Evolutionary conservation across 2,113 vertebrate species (phyloP), one percentile per base, ranked within the genome.

Genomic region (Micromys minutus): DNA sequence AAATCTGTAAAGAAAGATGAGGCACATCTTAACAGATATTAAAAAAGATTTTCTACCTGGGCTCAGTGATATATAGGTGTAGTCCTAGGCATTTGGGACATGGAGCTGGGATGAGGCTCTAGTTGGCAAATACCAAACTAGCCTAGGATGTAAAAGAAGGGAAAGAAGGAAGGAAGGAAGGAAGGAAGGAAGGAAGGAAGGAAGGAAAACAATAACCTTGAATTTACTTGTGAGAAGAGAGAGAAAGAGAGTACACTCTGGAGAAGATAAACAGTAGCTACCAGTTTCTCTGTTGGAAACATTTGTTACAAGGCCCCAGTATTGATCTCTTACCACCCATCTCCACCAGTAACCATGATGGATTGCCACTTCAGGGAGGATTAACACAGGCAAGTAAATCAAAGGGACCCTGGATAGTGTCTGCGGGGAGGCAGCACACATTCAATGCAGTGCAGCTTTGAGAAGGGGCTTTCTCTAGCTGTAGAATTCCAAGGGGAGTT

Each of bases 181-280:
- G 7, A 72, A 39, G 15, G 16, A 22, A 39, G 4, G 1, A 29
- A n/a, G 4, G 15, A 39, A 57, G 13, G 1, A 7, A 59, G 47
- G 50, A 59, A 55, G 34, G 31, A 24, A 83, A 21, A 11, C 13
- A 31, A 77, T 11, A 42, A 65, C 21, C 45, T 63, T 3, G 42
- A 65, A 34, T 96, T 85, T 84, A 61, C 95, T 97, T 97, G 47
- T 24, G 12, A 36, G 96, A 45, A 85, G 83, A 22, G 55, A 81
- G 77, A 7, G n/a, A 65, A 29, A 65, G 45, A 85, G 83, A 26
- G 26, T 95, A 72, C 74, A 39, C 95, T 94, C 85, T 87, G 45
- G 10, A 15, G 91, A 96, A 97, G 95, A 97, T 89, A 97, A 97
- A 96, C 96, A 93, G 2, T 65, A 92, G 89, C 89, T 81, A 83